phyloP scores from a whole-genome alignment of 2,888 invertebrate genomes.

The Himalopsyche kuldschensis region DNA sequence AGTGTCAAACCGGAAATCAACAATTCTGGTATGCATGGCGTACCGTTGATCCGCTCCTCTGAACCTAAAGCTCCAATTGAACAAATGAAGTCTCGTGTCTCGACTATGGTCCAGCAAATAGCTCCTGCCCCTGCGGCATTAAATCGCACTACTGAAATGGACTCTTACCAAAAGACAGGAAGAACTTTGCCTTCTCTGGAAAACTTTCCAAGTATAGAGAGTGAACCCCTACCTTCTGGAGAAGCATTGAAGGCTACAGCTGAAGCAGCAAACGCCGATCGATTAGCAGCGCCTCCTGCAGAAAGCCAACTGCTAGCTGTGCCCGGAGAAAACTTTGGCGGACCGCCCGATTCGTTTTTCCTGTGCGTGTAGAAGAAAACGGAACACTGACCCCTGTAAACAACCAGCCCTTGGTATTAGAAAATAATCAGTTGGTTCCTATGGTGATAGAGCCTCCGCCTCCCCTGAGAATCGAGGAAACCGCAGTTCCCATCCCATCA shows the following conservation, averaged over 20 bases:
- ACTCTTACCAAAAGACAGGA: constrained; percentile 21
- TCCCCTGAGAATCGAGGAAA: constrained; percentile 19
- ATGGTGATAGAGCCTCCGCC: constrained; percentile 45
- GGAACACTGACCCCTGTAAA: constrained; percentile 73
- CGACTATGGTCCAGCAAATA: background rate
- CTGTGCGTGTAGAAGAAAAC: constrained; percentile 72
- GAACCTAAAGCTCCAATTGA: constrained; percentile 44
- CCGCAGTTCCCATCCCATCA: constrained; percentile 35
- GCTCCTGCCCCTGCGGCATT: constrained; percentile 8
- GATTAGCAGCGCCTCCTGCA: constrained; percentile 40
- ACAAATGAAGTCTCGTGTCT: constrained; percentile 25
- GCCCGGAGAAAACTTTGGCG: constrained; percentile 72
- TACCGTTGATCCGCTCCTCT: constrained; percentile 40
- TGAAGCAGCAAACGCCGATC: too few species aligned
- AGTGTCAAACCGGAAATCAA: constrained; percentile 43
- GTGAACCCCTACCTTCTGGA: background rate
- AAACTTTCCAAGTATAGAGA: background rate
- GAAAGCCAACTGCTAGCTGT: constrained; percentile 72
- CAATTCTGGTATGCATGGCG: background rate
- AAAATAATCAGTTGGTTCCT: constrained; percentile 55
- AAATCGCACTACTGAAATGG: constrained; percentile 29
- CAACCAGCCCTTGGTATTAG: constrained; percentile 65
- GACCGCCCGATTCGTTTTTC: constrained; percentile 73
- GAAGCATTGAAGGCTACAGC: constrained; percentile 13
- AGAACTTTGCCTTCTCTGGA: background rate